Evolutionary conservation across 2,113 vertebrate genomes (phyloP).

Genomic region (Micronycteris hirsuta): DNA sequence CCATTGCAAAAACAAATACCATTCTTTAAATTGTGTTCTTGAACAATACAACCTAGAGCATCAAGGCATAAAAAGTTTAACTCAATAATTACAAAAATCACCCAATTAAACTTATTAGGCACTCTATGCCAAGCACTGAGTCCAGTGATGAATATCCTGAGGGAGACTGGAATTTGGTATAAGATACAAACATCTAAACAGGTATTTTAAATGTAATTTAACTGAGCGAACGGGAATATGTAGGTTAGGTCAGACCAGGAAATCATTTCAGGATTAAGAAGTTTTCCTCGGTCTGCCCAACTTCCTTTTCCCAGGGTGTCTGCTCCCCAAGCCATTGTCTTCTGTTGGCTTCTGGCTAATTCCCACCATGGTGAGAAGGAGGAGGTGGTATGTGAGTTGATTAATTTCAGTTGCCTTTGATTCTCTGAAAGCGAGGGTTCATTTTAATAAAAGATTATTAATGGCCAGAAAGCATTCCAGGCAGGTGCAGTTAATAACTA

Average conservation of each 20-base stretch:
- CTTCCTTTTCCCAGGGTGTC: neutral
- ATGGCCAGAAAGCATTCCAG: neutral
- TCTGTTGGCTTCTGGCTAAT: neutral
- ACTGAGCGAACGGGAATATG: rapidly evolving
- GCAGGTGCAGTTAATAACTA: neutral
- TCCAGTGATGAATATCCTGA: neutral
- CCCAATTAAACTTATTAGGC: neutral
- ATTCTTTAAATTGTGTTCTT: neutral
- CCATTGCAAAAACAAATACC: neutral
- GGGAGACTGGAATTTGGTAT: neutral
- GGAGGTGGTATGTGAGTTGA: neutral
- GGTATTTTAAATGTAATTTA: neutral
- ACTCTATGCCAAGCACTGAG: neutral
- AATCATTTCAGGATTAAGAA: neutral
- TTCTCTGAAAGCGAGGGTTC: neutral
- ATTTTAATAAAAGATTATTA: neutral
- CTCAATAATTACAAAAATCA: neutral
- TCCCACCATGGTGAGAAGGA: neutral
- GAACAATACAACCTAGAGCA: neutral
- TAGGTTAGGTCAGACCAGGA: neutral
- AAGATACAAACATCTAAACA: neutral
- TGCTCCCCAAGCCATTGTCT: neutral
- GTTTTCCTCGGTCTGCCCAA: neutral
- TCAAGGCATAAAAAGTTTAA: neutral
- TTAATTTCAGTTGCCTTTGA: neutral